Evolutionary conservation across 1,140 invertebrate genomes (phyloP).

Genomic region (Heliconius eleuchia): DNA sequence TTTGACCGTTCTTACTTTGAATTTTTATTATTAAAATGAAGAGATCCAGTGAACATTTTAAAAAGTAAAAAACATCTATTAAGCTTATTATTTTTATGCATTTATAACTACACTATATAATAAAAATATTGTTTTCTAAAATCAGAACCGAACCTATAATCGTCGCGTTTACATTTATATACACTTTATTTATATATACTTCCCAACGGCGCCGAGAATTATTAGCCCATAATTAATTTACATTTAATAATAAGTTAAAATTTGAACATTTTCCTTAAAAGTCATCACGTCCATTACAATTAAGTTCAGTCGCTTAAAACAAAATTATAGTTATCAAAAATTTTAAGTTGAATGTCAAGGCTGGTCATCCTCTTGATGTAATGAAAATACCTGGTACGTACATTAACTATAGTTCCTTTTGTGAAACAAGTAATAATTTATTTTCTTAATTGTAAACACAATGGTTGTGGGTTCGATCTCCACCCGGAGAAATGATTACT

Average conservation of each 20-base stretch:
- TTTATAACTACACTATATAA: too few relatives aligned
- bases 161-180: too few relatives aligned
- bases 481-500: neutral
- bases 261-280: neutral
- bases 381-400: neutral
- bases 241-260: neutral
- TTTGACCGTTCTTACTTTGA: too few relatives aligned
- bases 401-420: neutral
- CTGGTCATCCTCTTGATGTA: neutral
- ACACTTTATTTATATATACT: neutral
- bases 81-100: too few relatives aligned
- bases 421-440: neutral
- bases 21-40: too few relatives aligned
- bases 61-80: too few relatives aligned
- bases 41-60: too few relatives aligned
- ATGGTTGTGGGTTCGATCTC: neutral
- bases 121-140: too few relatives aligned
- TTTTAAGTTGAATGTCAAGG: constrained; percentile 25
- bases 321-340: constrained; percentile 11
- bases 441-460: neutral
- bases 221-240: neutral
- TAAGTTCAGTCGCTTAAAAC: constrained; percentile 8
- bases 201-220: neutral
- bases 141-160: too few relatives aligned
- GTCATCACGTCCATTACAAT: neutral